These are phyloP conservation scores for Ptilonorhynchus violaceus DNA, from an alignment of 2,113 vertebrate genomes.

Conservation along the genomic window DNA sequence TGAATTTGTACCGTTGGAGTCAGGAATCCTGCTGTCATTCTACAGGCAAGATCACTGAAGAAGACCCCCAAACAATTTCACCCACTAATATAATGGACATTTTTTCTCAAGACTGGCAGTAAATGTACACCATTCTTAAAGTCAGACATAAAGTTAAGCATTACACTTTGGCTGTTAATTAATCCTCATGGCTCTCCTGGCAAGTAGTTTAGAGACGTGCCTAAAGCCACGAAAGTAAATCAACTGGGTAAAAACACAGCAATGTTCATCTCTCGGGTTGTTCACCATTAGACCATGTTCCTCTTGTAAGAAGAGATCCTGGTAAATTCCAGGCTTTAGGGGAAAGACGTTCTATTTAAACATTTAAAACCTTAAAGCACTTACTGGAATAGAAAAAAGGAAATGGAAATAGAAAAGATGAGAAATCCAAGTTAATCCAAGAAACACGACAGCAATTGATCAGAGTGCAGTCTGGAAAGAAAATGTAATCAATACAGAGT, in stretches of 20 bases:
- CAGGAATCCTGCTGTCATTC: not conserved
- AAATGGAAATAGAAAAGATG: constrained; percentile 4
- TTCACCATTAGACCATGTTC: not conserved
- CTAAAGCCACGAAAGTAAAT: not conserved
- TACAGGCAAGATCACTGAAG: not conserved
- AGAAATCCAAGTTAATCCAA: constrained; percentile 47
- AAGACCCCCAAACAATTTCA: not conserved
- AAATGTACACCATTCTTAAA: not conserved
- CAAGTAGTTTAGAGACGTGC: not conserved
- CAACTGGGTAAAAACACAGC: not conserved
- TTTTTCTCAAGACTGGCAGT: not conserved
- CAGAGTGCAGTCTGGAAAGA: not conserved
- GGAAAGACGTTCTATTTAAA: constrained; percentile 22
- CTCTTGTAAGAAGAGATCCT: not conserved
- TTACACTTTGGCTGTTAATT: not conserved
- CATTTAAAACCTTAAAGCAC: constrained; percentile 25
- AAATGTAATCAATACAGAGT: not conserved
- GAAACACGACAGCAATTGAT: not conserved
- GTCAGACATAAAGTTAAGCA: not conserved
- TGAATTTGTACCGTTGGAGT: not conserved
- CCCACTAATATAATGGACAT: not conserved
- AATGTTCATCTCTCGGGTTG: not conserved
- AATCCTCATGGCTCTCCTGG: not conserved
- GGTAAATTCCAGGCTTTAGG: not conserved
- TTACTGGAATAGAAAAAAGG: constrained; percentile 5